Percentiles rank a stretch among this genome's conserved stretches.
These are phyloP conservation scores for Drosophila pegasa DNA, from an alignment of 2,888 invertebrate species.

Conservation along the genomic window DNA sequence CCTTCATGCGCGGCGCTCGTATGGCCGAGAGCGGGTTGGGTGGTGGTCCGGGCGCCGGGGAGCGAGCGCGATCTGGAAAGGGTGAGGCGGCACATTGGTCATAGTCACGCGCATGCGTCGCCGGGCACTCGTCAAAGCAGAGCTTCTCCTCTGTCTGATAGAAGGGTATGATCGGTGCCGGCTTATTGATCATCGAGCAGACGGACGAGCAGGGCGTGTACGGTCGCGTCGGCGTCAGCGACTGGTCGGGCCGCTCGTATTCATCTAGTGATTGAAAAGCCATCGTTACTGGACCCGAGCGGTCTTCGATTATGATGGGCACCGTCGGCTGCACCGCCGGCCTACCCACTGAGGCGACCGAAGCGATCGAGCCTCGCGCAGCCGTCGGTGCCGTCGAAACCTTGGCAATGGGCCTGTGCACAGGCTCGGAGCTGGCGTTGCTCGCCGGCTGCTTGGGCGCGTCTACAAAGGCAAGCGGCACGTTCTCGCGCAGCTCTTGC, in stretches of 20 bases:
- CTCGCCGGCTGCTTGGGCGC: slow-evolving; percentile 61
- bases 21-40: slow-evolving; percentile 88
- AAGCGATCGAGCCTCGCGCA: slow-evolving; percentile 54
- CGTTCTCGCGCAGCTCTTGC: slow-evolving; percentile 85
- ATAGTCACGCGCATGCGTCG: slow-evolving; percentile 87
- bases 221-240: slow-evolving; percentile 85
- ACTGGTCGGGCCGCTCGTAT: slow-evolving; percentile 84
- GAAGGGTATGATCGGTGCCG: slow-evolving; percentile 90
- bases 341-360: slow-evolving; percentile 15
- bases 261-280: slow-evolving; percentile 89
- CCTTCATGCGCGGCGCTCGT: slow-evolving; percentile 88
- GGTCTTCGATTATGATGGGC: slow-evolving; percentile 85
- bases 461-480: slow-evolving; percentile 85
- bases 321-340: slow-evolving; percentile 65
- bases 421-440: slow-evolving; percentile 46
- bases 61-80: slow-evolving; percentile 88
- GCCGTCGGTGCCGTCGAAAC: slow-evolving; percentile 51
- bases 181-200: slow-evolving; percentile 89
- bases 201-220: slow-evolving; percentile 86
- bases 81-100: slow-evolving; percentile 89
- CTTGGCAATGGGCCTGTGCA: slow-evolving; percentile 76
- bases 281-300: slow-evolving; percentile 87
- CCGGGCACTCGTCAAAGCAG: slow-evolving; percentile 88
- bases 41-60: slow-evolving; percentile 90
- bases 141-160: slow-evolving; percentile 90